phyloP scores from a whole-genome alignment of 2,113 vertebrate species.

The Acanthisitta chloris region DNA sequence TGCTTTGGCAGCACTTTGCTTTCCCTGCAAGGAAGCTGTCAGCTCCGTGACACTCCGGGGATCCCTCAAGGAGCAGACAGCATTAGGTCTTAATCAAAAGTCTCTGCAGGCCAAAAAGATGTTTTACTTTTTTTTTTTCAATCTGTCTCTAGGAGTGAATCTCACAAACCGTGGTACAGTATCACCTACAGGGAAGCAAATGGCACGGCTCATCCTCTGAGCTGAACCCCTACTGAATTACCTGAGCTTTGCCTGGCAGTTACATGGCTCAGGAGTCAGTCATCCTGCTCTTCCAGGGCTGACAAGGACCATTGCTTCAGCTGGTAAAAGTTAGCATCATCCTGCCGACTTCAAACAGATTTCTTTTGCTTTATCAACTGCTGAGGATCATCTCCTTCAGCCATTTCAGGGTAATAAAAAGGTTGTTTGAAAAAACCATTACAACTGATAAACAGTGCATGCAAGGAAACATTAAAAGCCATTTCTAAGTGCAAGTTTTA shows the following conservation, averaged over 20 bases:
- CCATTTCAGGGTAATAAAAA: slow-evolving; percentile 7
- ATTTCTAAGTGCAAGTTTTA: not conserved
- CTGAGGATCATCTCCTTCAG: slow-evolving; percentile 4
- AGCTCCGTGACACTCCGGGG: not conserved
- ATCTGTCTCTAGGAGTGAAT: not conserved
- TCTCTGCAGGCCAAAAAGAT: not conserved
- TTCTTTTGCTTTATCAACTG: not conserved
- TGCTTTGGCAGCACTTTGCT: not conserved
- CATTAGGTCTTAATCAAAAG: not conserved
- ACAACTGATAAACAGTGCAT: not conserved
- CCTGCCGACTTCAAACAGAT: not conserved
- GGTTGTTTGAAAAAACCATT: not conserved
- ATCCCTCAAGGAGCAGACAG: not conserved
- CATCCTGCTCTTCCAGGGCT: not conserved
- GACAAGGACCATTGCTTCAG: not conserved
- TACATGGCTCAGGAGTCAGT: not conserved
- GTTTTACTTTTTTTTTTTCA: not conserved
- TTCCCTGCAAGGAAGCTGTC: not conserved
- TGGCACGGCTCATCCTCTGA: not conserved
- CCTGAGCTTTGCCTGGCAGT: not conserved
- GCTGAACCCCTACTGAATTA: not conserved
- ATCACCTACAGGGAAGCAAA: not conserved
- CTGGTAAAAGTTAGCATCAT: not conserved
- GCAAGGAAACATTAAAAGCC: not conserved
- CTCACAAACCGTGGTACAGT: not conserved